A percentile compares a stretch with the other conserved stretches of the same genome.
These are phyloP conservation scores for Eumaeus atala DNA, from an alignment of 1,140 invertebrate species.

Conservation along the genomic window DNA sequence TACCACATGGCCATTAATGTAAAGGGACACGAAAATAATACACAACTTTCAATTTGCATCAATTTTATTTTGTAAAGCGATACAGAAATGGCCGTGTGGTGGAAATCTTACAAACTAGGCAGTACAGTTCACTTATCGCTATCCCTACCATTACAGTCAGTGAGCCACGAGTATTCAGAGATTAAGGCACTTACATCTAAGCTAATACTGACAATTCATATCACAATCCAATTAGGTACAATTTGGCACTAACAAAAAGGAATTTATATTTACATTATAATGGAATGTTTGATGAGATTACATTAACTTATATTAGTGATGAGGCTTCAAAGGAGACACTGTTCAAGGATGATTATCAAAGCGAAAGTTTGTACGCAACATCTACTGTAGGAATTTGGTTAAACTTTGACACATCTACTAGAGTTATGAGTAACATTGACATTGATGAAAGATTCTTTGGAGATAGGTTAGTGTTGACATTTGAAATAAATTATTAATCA, in stretches of 20 bases:
- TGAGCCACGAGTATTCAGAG: constrained; percentile 2
- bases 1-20: constrained; percentile 65
- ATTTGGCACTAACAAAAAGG: constrained; percentile 28
- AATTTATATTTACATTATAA: background rate
- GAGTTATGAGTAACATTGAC: too few species aligned
- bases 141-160: constrained; percentile 13
- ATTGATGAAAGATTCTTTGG: too few species aligned
- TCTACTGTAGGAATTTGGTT: too few species aligned
- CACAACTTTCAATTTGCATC: constrained; percentile 40
- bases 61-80: constrained; percentile 57
- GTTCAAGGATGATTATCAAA: too few species aligned
- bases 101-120: constrained; percentile 20
- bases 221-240: constrained; percentile 22
- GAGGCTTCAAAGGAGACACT: too few species aligned
- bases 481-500: too few species aligned
- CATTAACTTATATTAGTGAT: too few species aligned
- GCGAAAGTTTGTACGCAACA: too few species aligned
- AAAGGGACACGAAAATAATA: constrained; percentile 53
- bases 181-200: constrained; percentile 40
- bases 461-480: too few species aligned
- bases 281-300: background rate
- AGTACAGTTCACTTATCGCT: constrained; percentile 2
- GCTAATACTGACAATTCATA: constrained; percentile 24
- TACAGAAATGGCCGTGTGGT: constrained; percentile 68
- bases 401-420: too few species aligned